A percentile compares a stretch with the other conserved stretches of the same genome.
phyloP scores from a whole-genome alignment of 2,113 vertebrate genomes.

The Charina bottae region DNA sequence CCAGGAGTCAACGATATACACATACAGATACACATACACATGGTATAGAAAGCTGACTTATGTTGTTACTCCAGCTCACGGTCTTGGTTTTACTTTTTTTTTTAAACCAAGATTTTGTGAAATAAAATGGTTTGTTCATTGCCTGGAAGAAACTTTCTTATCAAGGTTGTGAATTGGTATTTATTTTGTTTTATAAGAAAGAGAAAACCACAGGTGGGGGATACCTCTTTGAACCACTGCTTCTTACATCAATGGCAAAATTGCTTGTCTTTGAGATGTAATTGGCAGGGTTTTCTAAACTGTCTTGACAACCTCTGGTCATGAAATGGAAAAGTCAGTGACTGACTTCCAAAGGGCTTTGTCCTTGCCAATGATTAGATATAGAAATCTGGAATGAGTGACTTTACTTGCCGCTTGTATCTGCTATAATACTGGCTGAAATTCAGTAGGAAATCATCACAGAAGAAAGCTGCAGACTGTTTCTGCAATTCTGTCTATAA shows the following conservation, averaged over 20 bases:
- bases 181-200: background rate
- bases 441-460: conserved; percentile 30
- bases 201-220: background rate
- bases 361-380: conserved; percentile 45
- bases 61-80: background rate
- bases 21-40: background rate
- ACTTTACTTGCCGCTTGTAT: conserved; percentile 22
- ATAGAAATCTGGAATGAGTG: conserved; percentile 51
- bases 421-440: conserved; percentile 41
- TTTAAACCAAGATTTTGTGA: fast-evolving
- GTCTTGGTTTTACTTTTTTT: background rate
- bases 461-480: conserved; percentile 1
- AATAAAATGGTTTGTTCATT: background rate
- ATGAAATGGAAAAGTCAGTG: conserved; percentile 61
- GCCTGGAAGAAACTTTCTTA: conserved; percentile 44
- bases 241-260: conserved; percentile 2
- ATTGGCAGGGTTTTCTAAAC: conserved; percentile 65
- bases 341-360: conserved; percentile 42
- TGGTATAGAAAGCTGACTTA: background rate
- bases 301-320: conserved; percentile 70
- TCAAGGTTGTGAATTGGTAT: background rate
- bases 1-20: background rate
- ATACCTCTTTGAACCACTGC: background rate
- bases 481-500: background rate
- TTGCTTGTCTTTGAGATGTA: conserved; percentile 35